These are phyloP conservation scores for Brenthis ino DNA, from an alignment of 2,888 invertebrate species.

Conservation along the genomic window DNA sequence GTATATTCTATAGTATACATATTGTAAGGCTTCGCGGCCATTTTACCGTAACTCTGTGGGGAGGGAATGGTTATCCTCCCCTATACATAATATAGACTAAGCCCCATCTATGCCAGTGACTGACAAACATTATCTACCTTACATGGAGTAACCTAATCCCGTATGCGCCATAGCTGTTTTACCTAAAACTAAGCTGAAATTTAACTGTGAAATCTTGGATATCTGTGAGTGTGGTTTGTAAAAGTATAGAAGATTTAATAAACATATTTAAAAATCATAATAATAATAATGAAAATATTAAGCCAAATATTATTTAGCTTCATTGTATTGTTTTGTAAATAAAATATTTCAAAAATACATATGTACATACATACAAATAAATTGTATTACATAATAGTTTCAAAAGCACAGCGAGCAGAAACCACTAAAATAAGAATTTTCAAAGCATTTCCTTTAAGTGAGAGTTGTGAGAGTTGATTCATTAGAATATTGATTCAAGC, in stretches of 20 bases:
- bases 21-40: slow-evolving; percentile 41
- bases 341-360: too few relatives aligned
- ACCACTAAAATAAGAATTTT: background rate
- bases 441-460: background rate
- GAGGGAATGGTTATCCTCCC: slow-evolving; percentile 47
- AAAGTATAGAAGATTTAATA: too few relatives aligned
- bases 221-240: too few relatives aligned
- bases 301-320: too few relatives aligned
- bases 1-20: background rate
- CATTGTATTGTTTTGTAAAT: too few relatives aligned
- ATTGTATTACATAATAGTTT: too few relatives aligned
- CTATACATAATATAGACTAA: slow-evolving; percentile 75
- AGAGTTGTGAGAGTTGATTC: slow-evolving; percentile 8
- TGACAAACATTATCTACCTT: slow-evolving; percentile 74
- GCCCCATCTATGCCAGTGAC: slow-evolving; percentile 80
- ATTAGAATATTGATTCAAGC: slow-evolving; percentile 9
- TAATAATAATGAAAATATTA: too few relatives aligned
- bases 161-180: too few relatives aligned
- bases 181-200: too few relatives aligned
- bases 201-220: too few relatives aligned
- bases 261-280: too few relatives aligned
- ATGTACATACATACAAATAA: too few relatives aligned
- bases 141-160: slow-evolving; percentile 79
- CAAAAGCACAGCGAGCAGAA: background rate
- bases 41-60: slow-evolving; percentile 51